A percentile compares a stretch with the other conserved stretches of the same genome.
These are phyloP conservation scores for Drosophila fulvimacula DNA, from an alignment of 2,888 invertebrate genomes.

Conservation along the genomic window DNA sequence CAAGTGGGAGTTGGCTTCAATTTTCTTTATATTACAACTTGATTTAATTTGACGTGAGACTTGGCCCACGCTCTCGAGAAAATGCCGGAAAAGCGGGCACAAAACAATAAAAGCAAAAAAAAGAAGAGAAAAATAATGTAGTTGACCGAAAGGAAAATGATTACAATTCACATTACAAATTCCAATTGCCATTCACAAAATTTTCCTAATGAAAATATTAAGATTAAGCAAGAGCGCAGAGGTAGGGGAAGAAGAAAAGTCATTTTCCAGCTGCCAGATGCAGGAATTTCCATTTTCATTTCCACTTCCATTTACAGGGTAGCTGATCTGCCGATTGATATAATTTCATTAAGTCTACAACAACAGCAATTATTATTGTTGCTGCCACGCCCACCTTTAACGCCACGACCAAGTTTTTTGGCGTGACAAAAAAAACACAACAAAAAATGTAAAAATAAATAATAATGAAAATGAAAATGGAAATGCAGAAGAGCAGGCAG, in stretches of 20 bases:
- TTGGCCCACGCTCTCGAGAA: constrained; percentile 62
- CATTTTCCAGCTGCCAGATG: constrained; percentile 72
- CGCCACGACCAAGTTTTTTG: constrained; percentile 24
- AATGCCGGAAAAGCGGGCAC: constrained; percentile 15
- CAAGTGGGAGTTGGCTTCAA: constrained; percentile 81
- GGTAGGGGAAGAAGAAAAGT: constrained; percentile 57
- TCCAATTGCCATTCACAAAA: constrained; percentile 50
- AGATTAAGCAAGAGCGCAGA: constrained; percentile 23
- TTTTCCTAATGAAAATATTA: constrained; percentile 53
- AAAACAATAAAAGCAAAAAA: constrained; percentile 9
- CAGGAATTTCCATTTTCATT: constrained; percentile 29
- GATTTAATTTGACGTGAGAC: constrained; percentile 85
- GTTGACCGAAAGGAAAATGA: constrained; percentile 46
- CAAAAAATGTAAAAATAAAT: constrained; percentile 48
- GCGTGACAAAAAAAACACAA: neutral
- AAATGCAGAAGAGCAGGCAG: constrained; percentile 56
- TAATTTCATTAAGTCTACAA: constrained; percentile 70
- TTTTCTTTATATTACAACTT: constrained; percentile 83
- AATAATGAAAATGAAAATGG: constrained; percentile 72
- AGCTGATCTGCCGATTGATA: constrained; percentile 66
- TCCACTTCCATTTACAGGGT: neutral
- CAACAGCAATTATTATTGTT: constrained; percentile 52
- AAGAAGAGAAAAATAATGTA: neutral
- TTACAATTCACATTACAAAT: constrained; percentile 50
- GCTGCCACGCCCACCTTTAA: constrained; percentile 30